phyloP scores from a whole-genome alignment of 2,797 vertebrate species.

The Hylomyscus alleni region DNA sequence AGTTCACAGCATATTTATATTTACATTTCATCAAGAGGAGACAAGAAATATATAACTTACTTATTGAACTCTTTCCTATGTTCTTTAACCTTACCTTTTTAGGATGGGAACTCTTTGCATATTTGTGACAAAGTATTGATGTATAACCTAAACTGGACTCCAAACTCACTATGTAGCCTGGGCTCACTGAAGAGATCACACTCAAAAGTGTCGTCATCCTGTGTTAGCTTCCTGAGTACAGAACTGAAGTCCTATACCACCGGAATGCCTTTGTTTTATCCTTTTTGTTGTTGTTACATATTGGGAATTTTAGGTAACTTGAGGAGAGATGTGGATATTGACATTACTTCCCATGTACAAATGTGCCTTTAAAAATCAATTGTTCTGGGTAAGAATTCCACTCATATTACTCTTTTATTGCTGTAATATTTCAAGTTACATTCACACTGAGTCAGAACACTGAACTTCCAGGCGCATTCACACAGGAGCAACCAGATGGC shows the following conservation, averaged over 20 bases:
- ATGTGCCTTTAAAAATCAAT: slow-evolving; percentile 7
- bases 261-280: background rate
- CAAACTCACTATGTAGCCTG: background rate
- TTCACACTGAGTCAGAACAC: background rate
- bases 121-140: background rate
- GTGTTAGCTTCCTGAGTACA: background rate
- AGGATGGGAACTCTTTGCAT: background rate
- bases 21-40: background rate
- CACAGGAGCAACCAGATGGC: background rate
- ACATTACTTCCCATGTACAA: background rate
- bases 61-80: background rate
- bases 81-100: background rate
- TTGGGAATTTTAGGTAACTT: background rate
- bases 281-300: background rate
- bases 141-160: background rate
- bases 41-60: background rate
- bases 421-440: background rate
- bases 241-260: background rate
- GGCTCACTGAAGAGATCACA: background rate
- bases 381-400: background rate
- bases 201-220: background rate
- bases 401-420: slow-evolving; percentile 58
- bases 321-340: background rate
- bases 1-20: background rate
- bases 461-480: background rate